These are phyloP conservation scores for Adoxophyes honmai DNA, from an alignment of 1,140 invertebrate genomes.

Conservation along the genomic window DNA sequence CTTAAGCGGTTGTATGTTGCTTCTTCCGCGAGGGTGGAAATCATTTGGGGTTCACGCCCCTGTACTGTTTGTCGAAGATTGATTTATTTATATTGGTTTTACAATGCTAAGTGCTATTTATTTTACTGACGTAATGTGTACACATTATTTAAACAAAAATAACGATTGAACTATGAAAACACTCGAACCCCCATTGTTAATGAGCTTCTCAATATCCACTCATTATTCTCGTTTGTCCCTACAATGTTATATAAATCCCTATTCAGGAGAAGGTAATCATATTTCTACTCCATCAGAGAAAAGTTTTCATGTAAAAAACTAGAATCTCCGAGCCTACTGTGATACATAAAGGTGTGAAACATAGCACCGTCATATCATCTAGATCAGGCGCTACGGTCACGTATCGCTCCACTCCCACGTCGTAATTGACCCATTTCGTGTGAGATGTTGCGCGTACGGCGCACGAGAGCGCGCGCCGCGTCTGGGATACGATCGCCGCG, in stretches of 20 bases:
- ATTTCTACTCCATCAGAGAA: too few relatives aligned
- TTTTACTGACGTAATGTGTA: too few relatives aligned
- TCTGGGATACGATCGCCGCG: slow-evolving; percentile 67
- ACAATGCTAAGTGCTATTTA: too few relatives aligned
- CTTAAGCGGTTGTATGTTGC: slow-evolving; percentile 18
- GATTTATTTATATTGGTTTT: background rate
- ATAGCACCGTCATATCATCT: slow-evolving; percentile 51
- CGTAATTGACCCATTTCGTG: slow-evolving; percentile 75
- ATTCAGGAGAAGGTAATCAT: too few relatives aligned
- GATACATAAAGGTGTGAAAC: slow-evolving; percentile 65
- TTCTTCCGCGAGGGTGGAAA: slow-evolving; percentile 18
- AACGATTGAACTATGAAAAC: too few relatives aligned
- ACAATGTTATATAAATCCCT: too few relatives aligned
- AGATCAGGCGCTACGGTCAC: slow-evolving; percentile 70
- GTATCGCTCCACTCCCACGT: slow-evolving; percentile 68
- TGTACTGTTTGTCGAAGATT: background rate
- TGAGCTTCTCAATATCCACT: too few relatives aligned
- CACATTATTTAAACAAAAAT: too few relatives aligned
- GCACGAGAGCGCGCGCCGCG: slow-evolving; percentile 35
- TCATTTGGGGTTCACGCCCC: slow-evolving; percentile 35
- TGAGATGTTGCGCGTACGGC: slow-evolving; percentile 50
- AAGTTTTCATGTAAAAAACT: too few relatives aligned
- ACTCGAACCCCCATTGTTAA: too few relatives aligned
- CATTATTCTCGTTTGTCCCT: too few relatives aligned
- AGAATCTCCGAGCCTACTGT: background rate